phyloP scores from a whole-genome alignment of 2,888 invertebrate species.

The Hirtodrosophila alboralis region DNA sequence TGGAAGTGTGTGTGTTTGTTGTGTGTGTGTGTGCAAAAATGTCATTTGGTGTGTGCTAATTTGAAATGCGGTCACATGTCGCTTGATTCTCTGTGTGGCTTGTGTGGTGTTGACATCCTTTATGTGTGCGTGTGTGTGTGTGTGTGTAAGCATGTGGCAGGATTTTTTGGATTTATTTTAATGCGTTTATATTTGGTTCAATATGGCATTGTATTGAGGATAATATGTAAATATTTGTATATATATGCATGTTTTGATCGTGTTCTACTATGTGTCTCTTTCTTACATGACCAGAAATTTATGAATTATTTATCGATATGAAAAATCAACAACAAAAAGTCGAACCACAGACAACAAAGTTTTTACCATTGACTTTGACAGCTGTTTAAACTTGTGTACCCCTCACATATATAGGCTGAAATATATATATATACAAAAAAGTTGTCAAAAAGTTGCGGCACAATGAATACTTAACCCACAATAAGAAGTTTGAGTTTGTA shows the following conservation, averaged over 20 bases:
- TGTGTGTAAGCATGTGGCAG: slow-evolving; percentile 27
- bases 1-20: background rate
- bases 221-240: slow-evolving; percentile 17
- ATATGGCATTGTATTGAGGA: slow-evolving; percentile 53
- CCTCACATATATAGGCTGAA: slow-evolving; percentile 4
- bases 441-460: slow-evolving; percentile 21
- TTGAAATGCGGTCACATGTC: slow-evolving; percentile 71
- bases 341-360: slow-evolving; percentile 38
- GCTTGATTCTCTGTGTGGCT: slow-evolving; percentile 29
- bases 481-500: too few species aligned
- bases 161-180: slow-evolving; percentile 72
- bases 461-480: slow-evolving; percentile 23
- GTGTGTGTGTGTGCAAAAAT: slow-evolving; percentile 20
- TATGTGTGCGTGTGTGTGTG: slow-evolving; percentile 13
- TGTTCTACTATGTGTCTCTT: background rate
- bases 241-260: slow-evolving; percentile 1
- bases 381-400: slow-evolving; percentile 48
- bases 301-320: slow-evolving; percentile 73
- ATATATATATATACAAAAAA: slow-evolving; percentile 29
- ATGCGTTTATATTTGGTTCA: slow-evolving; percentile 66
- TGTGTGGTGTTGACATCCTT: slow-evolving; percentile 32
- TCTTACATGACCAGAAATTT: slow-evolving; percentile 41
- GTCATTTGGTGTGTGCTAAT: slow-evolving; percentile 62
- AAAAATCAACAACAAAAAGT: slow-evolving; percentile 34
- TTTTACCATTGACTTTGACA: slow-evolving; percentile 56